Conservation (phyloP, 2,888 invertebrate species). For the Drosophila putrida region DNA sequence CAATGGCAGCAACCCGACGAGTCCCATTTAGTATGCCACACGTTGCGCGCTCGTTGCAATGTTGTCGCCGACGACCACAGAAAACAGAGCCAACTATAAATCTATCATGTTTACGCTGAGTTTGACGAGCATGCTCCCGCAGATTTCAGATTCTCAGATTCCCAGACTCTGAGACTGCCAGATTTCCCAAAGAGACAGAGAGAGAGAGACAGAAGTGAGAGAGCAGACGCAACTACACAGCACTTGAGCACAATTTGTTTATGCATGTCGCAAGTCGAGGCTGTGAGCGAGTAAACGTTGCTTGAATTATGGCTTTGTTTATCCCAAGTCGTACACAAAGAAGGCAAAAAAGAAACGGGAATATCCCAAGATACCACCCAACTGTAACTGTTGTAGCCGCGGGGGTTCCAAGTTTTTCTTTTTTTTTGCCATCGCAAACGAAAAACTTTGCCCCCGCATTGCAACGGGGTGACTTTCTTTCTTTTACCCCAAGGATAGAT, state of each 20-base stretch:
- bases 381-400: background rate
- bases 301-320: conserved; percentile 82
- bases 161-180: conserved; percentile 18
- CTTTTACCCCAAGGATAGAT: background rate
- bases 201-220: background rate
- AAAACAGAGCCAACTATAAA: conserved; percentile 70
- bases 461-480: conserved; percentile 42
- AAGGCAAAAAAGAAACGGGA: conserved; percentile 31
- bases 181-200: conserved; percentile 1
- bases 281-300: conserved; percentile 68
- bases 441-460: conserved; percentile 59
- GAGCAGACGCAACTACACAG: conserved; percentile 37
- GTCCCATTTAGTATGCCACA: conserved; percentile 70
- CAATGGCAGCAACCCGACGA: conserved; percentile 12
- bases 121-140: conserved; percentile 65
- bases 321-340: conserved; percentile 71
- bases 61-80: conserved; percentile 62
- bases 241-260: conserved; percentile 74
- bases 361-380: conserved; percentile 27
- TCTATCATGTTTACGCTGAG: conserved; percentile 75
- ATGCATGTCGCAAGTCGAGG: conserved; percentile 74
- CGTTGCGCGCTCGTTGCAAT: conserved; percentile 62
- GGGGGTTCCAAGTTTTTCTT: conserved; percentile 30
- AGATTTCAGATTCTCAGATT: conserved; percentile 44
- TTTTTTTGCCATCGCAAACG: conserved; percentile 68